Evolutionary conservation across 2,797 vertebrate genomes (phyloP), one percentile per base, ranked within the genome.

Genomic region (Somateria mollissima): DNA sequence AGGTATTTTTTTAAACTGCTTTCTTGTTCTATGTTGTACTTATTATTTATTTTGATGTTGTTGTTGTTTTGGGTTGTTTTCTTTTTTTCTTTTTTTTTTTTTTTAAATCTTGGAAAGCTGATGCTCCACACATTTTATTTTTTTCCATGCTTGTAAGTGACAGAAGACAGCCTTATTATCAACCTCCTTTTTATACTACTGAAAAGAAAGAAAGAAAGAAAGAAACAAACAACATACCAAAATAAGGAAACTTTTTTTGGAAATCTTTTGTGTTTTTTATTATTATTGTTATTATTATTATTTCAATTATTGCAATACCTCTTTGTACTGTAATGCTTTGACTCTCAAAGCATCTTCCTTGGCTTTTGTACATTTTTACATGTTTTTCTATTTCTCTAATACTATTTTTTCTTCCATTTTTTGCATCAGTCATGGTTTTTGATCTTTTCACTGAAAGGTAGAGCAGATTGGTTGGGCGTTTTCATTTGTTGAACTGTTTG

Each of bases 361-460:
- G 99, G 99, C 99, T 99, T 98, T 99, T 98, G 98, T 97, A 96
- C 98, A 98, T 98, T 98, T 98, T 98, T 98, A 98, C 98, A 99
- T 99, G 99, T 99, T 98, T 98, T 98, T 98, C 98, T 98, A 98
- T 99, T 99, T 99, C 98, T 98, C 98, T 98, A 98, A 98, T 98
- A 98, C 98, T 98, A 99, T 99, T 99, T 98, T 98, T 99, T 99
- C 98, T 99, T 99, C 98, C 98, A 99, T 99, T 98, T 98, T 98
- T 99, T 98, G 98, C 98, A 99, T 99, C 97, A 99, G 98, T 98
- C 98, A 98, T 98, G 98, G 98, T 99, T 99, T 98, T 99, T 99
- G 99, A 98, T 99, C 98, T 99, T 98, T 98, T 98, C 97, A 98
- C 90, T 98, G 97, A 97, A 98, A 98, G 98, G 97, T 98, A 99